A percentile compares a stretch with the other conserved stretches of the same genome.
Evolutionary conservation across 2,797 vertebrate genomes (phyloP).

Genomic region (Chromobotia macracanthus): DNA sequence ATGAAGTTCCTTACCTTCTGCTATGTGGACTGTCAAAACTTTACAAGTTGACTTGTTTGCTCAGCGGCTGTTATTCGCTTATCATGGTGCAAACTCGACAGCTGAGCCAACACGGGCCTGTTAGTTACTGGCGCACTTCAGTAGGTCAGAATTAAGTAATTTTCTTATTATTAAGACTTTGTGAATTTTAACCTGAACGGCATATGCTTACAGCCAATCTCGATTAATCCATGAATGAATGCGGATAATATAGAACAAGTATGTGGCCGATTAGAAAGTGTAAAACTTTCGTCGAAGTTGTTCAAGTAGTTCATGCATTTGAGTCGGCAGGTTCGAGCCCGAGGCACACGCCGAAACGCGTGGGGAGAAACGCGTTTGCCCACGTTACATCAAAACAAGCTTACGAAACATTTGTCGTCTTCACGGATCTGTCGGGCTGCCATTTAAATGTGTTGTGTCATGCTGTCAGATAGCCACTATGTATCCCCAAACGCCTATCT

Average conservation of each 20-base stretch:
- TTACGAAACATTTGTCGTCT: slow-evolving; percentile 22
- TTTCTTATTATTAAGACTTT: not conserved
- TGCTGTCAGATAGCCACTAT: slow-evolving; percentile 8
- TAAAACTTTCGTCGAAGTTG: not conserved
- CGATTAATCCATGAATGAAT: not conserved
- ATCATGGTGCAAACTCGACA: slow-evolving; percentile 46
- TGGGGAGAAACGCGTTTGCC: not conserved
- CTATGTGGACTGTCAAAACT: slow-evolving; percentile 43
- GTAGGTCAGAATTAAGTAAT: not conserved
- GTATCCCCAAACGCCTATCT: not conserved
- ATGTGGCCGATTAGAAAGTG: too few relatives aligned
- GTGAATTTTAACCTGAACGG: not conserved
- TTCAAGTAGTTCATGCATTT: not conserved
- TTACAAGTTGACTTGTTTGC: slow-evolving; percentile 34
- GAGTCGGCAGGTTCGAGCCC: not conserved
- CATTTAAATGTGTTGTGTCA: slow-evolving; percentile 27
- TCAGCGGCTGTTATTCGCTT: slow-evolving; percentile 33
- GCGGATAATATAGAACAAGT: not conserved
- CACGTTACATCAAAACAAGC: slow-evolving; percentile 2
- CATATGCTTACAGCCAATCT: not conserved
- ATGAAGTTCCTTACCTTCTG: slow-evolving; percentile 4
- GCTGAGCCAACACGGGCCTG: slow-evolving; percentile 55
- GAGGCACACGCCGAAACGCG: not conserved
- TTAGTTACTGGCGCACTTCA: not conserved
- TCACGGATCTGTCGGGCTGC: not conserved